A percentile compares a stretch with the other conserved stretches of the same genome.
Conservation (phyloP, 2,113 vertebrate species). For the Osmerus eperlanus region DNA sequence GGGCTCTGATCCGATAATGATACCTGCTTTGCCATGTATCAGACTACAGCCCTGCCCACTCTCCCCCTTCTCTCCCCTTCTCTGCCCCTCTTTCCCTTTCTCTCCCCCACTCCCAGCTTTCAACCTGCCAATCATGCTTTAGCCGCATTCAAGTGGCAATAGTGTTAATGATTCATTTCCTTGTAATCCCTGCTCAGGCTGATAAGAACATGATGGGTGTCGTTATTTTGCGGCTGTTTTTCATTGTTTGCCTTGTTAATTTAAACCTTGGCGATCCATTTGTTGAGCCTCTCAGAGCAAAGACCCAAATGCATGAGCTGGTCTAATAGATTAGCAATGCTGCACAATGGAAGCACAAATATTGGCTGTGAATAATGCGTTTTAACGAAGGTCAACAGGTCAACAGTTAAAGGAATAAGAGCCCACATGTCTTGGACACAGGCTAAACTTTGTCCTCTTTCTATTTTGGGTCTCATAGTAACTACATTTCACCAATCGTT, state of each 20-base stretch:
- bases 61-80: constrained; percentile 17
- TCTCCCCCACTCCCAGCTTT: constrained; percentile 40
- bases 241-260: constrained; percentile 71
- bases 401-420: neutral
- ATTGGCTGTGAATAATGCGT: constrained; percentile 9
- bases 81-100: no score
- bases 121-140: constrained; percentile 70
- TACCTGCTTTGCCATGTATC: constrained; percentile 54
- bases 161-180: constrained; percentile 72
- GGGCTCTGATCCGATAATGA: constrained; percentile 60
- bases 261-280: constrained; percentile 64
- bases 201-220: constrained; percentile 67
- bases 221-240: constrained; percentile 62
- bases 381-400: neutral
- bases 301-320: constrained; percentile 46
- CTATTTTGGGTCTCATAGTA: no score
- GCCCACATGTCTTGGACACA: neutral
- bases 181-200: constrained; percentile 69
- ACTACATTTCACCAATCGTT: no score
- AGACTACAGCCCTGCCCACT: constrained; percentile 49
- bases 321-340: constrained; percentile 50
- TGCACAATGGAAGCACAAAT: constrained; percentile 45
- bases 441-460: neutral
- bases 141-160: constrained; percentile 66
- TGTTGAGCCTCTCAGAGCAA: constrained; percentile 54